Conservation (phyloP, 2,888 invertebrate genomes). For the Andrena trimmerana region DNA sequence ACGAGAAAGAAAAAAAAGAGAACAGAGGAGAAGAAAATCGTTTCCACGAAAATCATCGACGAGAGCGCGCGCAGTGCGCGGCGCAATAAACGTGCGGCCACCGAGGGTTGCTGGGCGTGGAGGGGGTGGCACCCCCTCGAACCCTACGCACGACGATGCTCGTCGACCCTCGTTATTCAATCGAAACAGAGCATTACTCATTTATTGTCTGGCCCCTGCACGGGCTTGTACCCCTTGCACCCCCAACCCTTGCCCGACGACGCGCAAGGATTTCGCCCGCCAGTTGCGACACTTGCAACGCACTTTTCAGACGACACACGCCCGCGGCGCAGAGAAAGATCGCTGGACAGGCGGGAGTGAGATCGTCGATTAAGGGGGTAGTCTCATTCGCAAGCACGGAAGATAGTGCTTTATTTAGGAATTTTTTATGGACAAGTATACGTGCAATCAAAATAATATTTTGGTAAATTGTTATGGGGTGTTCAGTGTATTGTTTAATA, state of each 20-base stretch:
- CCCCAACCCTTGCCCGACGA: slow-evolving; percentile 17
- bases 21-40: slow-evolving; percentile 11
- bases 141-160: slow-evolving; percentile 53
- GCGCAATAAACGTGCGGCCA: slow-evolving; percentile 13
- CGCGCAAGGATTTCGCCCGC: slow-evolving; percentile 41
- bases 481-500: too few species aligned
- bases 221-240: not conserved
- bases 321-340: not conserved
- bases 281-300: slow-evolving; percentile 48
- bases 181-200: slow-evolving; percentile 68
- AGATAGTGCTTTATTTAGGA: too few species aligned
- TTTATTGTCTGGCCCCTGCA: slow-evolving; percentile 58
- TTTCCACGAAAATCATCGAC: slow-evolving; percentile 48
- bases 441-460: too few species aligned
- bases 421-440: too few species aligned
- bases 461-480: too few species aligned
- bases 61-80: not conserved
- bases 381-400: not conserved
- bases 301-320: slow-evolving; percentile 1
- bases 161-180: slow-evolving; percentile 70
- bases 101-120: slow-evolving; percentile 12
- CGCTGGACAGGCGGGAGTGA: slow-evolving; percentile 1
- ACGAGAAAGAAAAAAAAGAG: not conserved
- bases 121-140: slow-evolving; percentile 7
- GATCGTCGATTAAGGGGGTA: slow-evolving; percentile 10